phyloP scores from a whole-genome alignment of 2,888 invertebrate species.

The Harpalus rubripes region DNA sequence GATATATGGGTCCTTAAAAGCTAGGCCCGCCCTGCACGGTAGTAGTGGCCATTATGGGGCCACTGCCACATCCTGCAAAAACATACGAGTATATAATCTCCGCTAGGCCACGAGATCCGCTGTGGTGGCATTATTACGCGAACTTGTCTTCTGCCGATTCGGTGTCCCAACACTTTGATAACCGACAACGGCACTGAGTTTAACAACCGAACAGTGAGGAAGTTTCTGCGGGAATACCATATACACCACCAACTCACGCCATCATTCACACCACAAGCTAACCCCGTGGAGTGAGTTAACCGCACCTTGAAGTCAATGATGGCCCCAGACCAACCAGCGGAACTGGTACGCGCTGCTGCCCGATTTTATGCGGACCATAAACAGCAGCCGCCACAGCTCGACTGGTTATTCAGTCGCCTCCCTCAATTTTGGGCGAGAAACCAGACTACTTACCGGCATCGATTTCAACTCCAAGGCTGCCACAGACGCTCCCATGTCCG shows the following conservation, averaged over 20 bases:
- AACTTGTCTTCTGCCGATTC: conserved; percentile 23
- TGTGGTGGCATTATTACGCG: too few species aligned
- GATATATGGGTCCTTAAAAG: conserved; percentile 67
- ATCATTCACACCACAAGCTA: conserved; percentile 70
- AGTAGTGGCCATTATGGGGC: too few species aligned
- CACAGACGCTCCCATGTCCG: too few species aligned
- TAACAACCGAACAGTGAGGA: conserved; percentile 59
- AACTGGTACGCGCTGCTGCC: conserved; percentile 66
- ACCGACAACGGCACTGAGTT: conserved; percentile 45
- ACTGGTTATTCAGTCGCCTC: too few species aligned
- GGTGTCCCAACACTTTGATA: conserved; percentile 63
- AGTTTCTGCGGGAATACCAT: conserved; percentile 63
- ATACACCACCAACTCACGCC: conserved; percentile 1
- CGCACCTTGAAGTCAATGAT: conserved; percentile 71
- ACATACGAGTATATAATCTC: too few species aligned
- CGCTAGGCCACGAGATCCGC: too few species aligned
- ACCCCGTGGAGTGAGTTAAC: conserved; percentile 72
- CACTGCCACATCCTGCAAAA: too few species aligned
- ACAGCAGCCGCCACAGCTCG: too few species aligned
- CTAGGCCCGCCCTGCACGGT: conserved; percentile 39
- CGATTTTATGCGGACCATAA: too few species aligned
- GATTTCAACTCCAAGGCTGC: too few species aligned
- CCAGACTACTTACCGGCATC: too few species aligned
- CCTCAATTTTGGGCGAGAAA: too few species aligned
- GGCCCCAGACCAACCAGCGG: conserved; percentile 33